These are phyloP conservation scores for Chelonus insularis DNA, from an alignment of 1,140 invertebrate species.

Conservation along the genomic window DNA sequence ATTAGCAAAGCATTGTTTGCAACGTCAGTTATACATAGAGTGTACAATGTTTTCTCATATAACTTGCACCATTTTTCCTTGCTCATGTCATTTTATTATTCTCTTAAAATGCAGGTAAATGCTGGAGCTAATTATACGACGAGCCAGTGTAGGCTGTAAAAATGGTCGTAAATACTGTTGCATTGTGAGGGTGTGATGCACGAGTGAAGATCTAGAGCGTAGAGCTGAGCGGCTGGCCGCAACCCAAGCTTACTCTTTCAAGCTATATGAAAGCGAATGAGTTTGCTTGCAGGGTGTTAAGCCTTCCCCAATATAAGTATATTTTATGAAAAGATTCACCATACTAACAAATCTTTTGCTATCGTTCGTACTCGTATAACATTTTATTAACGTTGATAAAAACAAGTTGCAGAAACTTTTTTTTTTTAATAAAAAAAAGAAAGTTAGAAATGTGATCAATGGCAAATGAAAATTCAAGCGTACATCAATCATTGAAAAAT, in stretches of 20 bases:
- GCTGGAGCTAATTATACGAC: slow-evolving; percentile 7
- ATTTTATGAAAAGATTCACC: slow-evolving; percentile 4
- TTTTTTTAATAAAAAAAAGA: too few relatives aligned
- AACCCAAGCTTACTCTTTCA: background rate
- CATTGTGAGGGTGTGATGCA: background rate
- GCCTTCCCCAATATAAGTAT: background rate
- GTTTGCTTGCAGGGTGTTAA: background rate
- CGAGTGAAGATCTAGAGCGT: background rate
- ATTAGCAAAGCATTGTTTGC: background rate
- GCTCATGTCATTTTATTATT: background rate
- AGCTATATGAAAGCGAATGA: background rate
- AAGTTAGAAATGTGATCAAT: too few relatives aligned
- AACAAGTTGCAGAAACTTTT: too few relatives aligned
- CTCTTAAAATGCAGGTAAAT: slow-evolving; percentile 6
- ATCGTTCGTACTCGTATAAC: too few relatives aligned
- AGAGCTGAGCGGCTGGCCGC: background rate
- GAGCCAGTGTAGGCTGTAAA: background rate
- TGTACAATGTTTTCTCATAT: background rate
- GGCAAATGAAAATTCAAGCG: too few relatives aligned
- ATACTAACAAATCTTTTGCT: too few relatives aligned
- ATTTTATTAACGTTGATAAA: too few relatives aligned
- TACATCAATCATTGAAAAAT: too few relatives aligned
- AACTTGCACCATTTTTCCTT: background rate
- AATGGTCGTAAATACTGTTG: slow-evolving; percentile 12
- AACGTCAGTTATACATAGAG: background rate